These are phyloP conservation scores for Callithrix jacchus DNA, from an alignment of 2,113 vertebrate species.

Conservation along the genomic window DNA sequence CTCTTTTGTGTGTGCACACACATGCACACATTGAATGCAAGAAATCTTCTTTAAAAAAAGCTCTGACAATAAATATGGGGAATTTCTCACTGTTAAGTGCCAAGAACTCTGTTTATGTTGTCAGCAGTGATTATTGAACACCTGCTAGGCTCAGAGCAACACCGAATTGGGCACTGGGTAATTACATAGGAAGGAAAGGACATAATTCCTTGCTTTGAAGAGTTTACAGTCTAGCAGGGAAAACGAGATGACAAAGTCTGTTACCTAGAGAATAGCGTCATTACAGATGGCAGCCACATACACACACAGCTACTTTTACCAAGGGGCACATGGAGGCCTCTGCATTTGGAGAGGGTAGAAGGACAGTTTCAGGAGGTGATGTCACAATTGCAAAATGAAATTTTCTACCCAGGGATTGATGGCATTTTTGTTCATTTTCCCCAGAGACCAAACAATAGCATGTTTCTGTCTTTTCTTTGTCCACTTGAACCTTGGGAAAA, in stretches of 20 bases:
- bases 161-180: not conserved
- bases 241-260: not conserved
- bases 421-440: not conserved
- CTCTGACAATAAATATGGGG: not conserved
- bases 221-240: not conserved
- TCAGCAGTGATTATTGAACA: not conserved
- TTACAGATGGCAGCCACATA: fast-evolving
- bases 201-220: not conserved
- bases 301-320: not conserved
- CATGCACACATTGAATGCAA: not conserved
- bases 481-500: not conserved
- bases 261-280: not conserved
- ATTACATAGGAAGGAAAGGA: not conserved
- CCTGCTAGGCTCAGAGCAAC: not conserved
- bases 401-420: not conserved
- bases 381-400: not conserved
- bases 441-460: not conserved
- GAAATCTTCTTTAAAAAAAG: not conserved
- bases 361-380: not conserved
- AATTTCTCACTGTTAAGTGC: not conserved
- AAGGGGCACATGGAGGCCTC: not conserved
- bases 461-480: not conserved
- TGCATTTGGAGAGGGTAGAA: not conserved
- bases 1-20: not conserved
- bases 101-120: not conserved